Conservation (phyloP, 2,113 vertebrate species). For the Brevimyrus niger region DNA sequence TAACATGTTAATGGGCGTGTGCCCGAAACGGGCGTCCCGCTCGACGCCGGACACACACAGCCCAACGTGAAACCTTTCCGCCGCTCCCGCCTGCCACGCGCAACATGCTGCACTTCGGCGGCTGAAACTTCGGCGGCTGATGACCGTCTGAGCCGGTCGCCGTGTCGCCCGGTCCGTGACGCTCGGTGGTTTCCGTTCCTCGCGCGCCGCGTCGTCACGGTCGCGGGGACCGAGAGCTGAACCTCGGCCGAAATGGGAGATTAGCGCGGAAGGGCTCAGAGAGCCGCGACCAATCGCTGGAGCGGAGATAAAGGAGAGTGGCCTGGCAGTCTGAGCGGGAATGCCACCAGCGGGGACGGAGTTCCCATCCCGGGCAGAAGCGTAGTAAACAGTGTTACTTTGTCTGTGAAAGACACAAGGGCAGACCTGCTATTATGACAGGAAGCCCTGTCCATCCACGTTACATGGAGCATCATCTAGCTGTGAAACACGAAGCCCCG, state of each 20-base stretch:
- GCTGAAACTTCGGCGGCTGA: neutral
- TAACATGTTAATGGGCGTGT: neutral
- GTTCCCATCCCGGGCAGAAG: neutral
- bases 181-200: neutral
- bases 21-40: neutral
- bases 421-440: neutral
- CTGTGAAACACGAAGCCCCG: neutral
- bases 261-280: neutral
- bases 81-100: neutral
- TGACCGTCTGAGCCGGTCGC: neutral
- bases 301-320: neutral
- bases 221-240: neutral
- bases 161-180: neutral
- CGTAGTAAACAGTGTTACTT: neutral
- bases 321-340: neutral
- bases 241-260: neutral
- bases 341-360: neutral
- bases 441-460: neutral
- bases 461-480: neutral
- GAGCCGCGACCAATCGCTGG: neutral
- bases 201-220: neutral
- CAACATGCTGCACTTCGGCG: neutral
- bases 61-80: neutral
- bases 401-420: neutral
- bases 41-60: neutral